A percentile compares a stretch with the other conserved stretches of the same genome.
Conservation (phyloP, 1,140 invertebrate species). For the Bombus fervidus region DNA sequence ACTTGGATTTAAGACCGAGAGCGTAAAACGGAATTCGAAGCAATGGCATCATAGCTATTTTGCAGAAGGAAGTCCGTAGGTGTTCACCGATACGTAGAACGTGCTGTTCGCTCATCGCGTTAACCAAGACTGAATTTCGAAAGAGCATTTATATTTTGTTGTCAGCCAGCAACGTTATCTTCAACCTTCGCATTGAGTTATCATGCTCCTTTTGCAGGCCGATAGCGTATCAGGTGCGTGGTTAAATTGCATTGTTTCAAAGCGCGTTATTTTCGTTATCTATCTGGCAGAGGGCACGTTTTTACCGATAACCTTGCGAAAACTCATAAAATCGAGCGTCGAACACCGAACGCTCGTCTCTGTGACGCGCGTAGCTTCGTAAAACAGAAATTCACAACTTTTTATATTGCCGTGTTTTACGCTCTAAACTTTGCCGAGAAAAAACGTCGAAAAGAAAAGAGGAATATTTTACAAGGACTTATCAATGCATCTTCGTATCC, state of each 20-base stretch:
- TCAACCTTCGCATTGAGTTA: conserved; percentile 30
- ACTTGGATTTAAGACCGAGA: background rate
- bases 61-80: conserved; percentile 14
- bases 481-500: background rate
- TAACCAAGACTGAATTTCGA: background rate
- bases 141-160: conserved; percentile 6
- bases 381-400: background rate
- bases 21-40: background rate
- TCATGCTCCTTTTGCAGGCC: background rate
- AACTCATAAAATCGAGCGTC: background rate
- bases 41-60: conserved; percentile 12
- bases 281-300: background rate
- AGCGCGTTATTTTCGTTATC: background rate
- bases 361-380: background rate
- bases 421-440: background rate
- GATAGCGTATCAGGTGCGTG: conserved; percentile 33
- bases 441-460: background rate
- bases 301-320: background rate
- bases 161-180: background rate
- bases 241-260: background rate
- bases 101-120: background rate
- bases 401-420: background rate
- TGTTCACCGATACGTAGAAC: background rate
- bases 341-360: background rate
- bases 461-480: background rate